Evolutionary conservation across 2,113 vertebrate genomes (phyloP).

Genomic region (Laterallus jamaicensis): DNA sequence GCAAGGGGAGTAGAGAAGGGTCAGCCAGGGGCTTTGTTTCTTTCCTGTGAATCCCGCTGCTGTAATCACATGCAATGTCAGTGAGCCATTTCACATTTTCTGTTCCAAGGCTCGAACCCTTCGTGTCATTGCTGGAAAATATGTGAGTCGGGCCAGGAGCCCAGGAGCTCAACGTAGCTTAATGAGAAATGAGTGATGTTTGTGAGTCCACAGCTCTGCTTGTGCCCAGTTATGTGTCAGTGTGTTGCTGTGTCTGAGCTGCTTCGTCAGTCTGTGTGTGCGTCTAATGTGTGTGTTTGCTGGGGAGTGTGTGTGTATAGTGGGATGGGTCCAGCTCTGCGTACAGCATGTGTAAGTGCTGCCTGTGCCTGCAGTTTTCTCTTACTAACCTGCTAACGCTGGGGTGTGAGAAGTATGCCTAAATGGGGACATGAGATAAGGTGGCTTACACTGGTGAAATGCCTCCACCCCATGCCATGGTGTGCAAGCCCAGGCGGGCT

Average conservation of each 20-base stretch:
- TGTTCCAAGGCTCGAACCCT: background rate
- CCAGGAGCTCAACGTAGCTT: background rate
- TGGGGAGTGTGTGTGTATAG: background rate
- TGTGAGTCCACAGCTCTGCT: background rate
- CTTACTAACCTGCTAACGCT: background rate
- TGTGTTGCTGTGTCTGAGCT: background rate
- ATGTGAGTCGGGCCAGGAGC: background rate
- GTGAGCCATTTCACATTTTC: background rate
- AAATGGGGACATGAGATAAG: constrained; percentile 29
- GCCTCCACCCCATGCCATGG: background rate
- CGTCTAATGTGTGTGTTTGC: background rate
- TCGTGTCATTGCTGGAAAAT: background rate
- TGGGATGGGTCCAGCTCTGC: background rate
- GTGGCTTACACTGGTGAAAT: background rate
- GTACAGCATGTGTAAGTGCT: background rate
- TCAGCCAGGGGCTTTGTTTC: background rate
- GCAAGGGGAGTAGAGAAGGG: background rate
- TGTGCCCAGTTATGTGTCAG: background rate
- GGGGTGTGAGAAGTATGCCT: background rate
- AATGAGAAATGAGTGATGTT: background rate
- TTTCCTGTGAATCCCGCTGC: background rate
- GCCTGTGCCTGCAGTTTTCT: background rate
- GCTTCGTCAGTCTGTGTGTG: background rate
- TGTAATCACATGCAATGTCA: background rate
- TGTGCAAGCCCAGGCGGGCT: background rate